Percentiles rank a stretch among this genome's conserved stretches.
Conservation (phyloP, 2,113 vertebrate species). For the Natator depressus region DNA sequence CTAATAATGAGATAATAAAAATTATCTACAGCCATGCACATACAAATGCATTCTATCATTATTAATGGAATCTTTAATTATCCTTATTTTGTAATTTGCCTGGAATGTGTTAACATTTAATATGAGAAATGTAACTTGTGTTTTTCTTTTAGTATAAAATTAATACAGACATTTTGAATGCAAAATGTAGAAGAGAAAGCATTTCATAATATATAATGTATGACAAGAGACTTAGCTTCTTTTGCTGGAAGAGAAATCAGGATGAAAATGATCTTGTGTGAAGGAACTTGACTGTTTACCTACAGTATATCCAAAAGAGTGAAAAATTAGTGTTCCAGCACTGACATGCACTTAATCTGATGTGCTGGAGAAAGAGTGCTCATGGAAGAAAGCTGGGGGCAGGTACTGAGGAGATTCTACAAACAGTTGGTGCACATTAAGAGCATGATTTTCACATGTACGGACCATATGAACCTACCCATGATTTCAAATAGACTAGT, state of each 20-base stretch:
- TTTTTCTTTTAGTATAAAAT: neutral
- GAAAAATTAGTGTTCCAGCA: neutral
- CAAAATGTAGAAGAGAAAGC: neutral
- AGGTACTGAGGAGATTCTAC: neutral
- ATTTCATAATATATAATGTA: neutral
- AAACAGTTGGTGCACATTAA: neutral
- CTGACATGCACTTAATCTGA: neutral
- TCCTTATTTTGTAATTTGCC: neutral
- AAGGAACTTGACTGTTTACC: neutral
- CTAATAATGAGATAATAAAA: neutral
- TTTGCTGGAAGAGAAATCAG: neutral
- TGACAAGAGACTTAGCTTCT: neutral
- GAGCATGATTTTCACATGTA: neutral
- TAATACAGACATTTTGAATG: neutral
- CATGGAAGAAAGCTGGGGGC: neutral
- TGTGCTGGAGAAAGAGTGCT: neutral
- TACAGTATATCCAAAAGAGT: neutral
- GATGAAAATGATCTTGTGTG: neutral
- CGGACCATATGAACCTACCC: neutral
- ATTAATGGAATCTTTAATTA: neutral
- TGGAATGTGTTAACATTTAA: neutral
- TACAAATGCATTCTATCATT: neutral
- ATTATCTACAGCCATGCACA: neutral
- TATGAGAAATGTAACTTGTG: neutral
- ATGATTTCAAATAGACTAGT: constrained; percentile 1